Conservation (phyloP, 2,888 invertebrate genomes). For the Mimachlamys varia region DNA sequence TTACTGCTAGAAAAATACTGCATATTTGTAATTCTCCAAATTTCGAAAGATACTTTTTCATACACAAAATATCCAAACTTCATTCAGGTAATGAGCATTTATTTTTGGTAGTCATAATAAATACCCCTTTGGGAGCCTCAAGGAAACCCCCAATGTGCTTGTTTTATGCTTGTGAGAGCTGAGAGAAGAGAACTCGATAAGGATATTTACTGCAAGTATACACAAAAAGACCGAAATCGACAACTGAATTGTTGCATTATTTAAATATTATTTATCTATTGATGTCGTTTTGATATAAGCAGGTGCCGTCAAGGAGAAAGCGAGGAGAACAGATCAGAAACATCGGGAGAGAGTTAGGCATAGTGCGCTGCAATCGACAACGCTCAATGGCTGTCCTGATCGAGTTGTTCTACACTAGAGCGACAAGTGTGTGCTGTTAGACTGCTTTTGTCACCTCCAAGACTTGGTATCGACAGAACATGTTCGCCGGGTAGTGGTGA, state of each 20-base stretch:
- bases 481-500: neutral
- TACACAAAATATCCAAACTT: neutral
- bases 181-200: conserved; percentile 20
- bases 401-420: neutral
- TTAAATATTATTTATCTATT: neutral
- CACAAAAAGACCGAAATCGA: neutral
- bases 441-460: neutral
- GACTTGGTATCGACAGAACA: neutral
- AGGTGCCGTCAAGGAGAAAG: neutral
- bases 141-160: conserved; percentile 36
- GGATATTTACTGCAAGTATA: conserved; percentile 25
- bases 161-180: conserved; percentile 36
- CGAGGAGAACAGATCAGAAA: conserved; percentile 12
- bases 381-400: neutral
- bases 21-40: neutral
- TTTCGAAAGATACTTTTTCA: neutral
- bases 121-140: neutral
- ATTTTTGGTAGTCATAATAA: neutral
- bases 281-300: conserved; percentile 13
- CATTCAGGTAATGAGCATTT: neutral
- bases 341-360: conserved; percentile 14
- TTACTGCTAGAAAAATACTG: neutral
- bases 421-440: neutral
- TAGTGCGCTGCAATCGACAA: neutral
- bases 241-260: neutral